phyloP scores from a whole-genome alignment of 2,797 vertebrate genomes.

The Naso thynnoides region DNA sequence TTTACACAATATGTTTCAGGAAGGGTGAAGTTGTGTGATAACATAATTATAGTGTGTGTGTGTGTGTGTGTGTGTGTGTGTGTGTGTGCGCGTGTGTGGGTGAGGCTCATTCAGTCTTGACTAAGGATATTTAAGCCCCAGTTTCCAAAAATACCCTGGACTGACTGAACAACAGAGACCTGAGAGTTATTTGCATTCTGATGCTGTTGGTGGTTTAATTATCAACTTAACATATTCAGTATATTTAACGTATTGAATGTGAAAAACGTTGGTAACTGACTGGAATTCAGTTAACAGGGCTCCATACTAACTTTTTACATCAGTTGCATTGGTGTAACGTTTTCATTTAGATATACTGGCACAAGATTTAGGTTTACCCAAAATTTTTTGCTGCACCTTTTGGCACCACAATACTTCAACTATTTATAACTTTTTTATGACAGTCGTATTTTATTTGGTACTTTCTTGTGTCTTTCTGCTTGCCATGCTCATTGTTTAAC shows the following conservation, averaged over 20 bases:
- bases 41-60: constrained; percentile 3
- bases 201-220: not conserved
- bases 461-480: too few relatives aligned
- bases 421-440: too few relatives aligned
- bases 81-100: not conserved
- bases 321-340: too few relatives aligned
- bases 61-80: not conserved
- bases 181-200: constrained; percentile 2
- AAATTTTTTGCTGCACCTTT: too few relatives aligned
- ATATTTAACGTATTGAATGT: not conserved
- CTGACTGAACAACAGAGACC: not conserved
- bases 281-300: too few relatives aligned
- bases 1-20: constrained; percentile 1
- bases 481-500: too few relatives aligned
- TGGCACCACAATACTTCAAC: too few relatives aligned
- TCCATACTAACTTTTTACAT: too few relatives aligned
- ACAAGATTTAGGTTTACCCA: too few relatives aligned
- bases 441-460: too few relatives aligned
- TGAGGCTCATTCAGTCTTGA: constrained; percentile 16
- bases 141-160: not conserved
- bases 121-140: not conserved
- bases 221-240: not conserved
- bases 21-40: not conserved
- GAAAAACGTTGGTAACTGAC: not conserved
- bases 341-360: too few relatives aligned